A percentile compares a stretch with the other conserved stretches of the same genome.
Evolutionary conservation across 2,113 vertebrate species (phyloP).

Genomic region (Leuciscus idus): DNA sequence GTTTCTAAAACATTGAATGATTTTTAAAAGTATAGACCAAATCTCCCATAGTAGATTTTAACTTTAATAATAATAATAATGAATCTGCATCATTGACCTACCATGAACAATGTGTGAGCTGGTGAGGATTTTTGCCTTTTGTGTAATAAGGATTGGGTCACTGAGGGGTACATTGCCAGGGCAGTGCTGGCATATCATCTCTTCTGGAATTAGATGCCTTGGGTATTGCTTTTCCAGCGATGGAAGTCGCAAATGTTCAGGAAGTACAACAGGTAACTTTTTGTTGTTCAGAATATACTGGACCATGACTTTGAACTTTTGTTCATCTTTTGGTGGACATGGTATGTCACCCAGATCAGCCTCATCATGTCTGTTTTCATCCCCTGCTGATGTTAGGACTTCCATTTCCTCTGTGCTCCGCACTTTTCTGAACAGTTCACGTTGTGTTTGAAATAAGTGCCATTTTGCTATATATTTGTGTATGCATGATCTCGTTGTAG

Average conservation of each 20-base stretch:
- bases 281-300: constrained; percentile 16
- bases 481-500: constrained; percentile 22
- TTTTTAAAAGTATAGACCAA: no score
- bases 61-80: background rate
- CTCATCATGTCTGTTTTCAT: background rate
- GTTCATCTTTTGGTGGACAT: constrained; percentile 19
- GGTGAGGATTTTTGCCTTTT: constrained; percentile 2
- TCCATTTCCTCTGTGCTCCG: constrained; percentile 11
- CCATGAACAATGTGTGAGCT: background rate
- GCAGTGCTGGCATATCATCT: constrained; percentile 18
- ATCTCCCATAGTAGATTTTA: no score
- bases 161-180: background rate
- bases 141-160: constrained; percentile 8
- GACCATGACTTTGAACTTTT: background rate
- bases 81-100: background rate
- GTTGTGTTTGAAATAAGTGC: constrained; percentile 32
- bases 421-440: constrained; percentile 12
- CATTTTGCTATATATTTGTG: constrained; percentile 34
- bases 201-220: constrained; percentile 1
- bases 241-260: background rate
- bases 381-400: constrained; percentile 7
- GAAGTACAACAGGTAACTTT: constrained; percentile 10
- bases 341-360: background rate
- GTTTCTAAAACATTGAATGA: no score
- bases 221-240: constrained; percentile 6